Conservation (phyloP, 2,113 vertebrate species). For the Sander vitreus region DNA sequence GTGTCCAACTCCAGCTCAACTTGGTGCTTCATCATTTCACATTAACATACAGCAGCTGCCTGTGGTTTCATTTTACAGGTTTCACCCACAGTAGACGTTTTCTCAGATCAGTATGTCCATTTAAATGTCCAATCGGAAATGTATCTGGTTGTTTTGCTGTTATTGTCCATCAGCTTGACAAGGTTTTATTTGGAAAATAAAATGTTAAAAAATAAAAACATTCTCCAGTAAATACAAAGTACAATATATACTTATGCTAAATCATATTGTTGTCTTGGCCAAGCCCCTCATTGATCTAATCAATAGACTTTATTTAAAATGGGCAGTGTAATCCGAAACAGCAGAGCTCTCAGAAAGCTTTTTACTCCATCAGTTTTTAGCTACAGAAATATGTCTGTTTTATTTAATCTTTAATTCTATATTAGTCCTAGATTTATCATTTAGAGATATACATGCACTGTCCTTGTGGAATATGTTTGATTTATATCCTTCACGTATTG, state of each 20-base stretch:
- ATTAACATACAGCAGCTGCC: not conserved
- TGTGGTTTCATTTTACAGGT: conserved; percentile 34
- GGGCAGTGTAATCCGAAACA: conserved; percentile 21
- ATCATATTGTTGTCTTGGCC: conserved; percentile 1
- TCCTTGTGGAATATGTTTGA: not conserved
- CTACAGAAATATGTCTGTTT: not conserved
- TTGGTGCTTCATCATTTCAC: not conserved
- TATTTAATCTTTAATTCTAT: conserved; percentile 3
- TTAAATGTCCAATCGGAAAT: conserved; percentile 16
- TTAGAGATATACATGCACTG: not conserved
- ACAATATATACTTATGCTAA: not conserved
- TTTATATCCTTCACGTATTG: not conserved
- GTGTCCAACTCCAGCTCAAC: conserved; percentile 16
- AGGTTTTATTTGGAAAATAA: not conserved
- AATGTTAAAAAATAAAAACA: not conserved
- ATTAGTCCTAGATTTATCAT: not conserved
- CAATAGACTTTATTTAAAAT: conserved; percentile 41
- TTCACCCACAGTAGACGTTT: not conserved
- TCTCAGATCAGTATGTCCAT: conserved; percentile 4
- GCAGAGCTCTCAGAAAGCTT: conserved; percentile 28
- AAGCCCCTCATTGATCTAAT: conserved; percentile 37
- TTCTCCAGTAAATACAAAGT: not conserved
- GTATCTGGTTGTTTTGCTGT: not conserved
- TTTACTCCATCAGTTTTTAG: conserved; percentile 10
- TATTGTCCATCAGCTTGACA: not conserved